Base-by-base conservation (phyloP, 2,888 invertebrate genomes). In the Tortricodes alternella region DNA sequence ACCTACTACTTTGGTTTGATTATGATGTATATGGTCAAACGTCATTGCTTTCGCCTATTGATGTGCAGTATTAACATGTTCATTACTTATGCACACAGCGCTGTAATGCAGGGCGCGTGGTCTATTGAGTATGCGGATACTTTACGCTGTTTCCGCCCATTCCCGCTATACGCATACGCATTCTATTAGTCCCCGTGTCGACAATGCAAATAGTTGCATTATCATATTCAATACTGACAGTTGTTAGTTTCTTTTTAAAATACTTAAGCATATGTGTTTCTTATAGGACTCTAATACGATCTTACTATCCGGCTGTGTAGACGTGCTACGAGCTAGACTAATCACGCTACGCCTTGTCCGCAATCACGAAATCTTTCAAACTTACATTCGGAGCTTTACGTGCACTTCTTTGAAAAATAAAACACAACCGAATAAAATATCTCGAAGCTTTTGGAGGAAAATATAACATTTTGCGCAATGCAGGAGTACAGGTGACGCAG, bases 11-110 rank as follows among this genome's bases (percentile, higher is more conserved):
- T 43, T 15, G 18, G 19, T 19, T 27, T 46, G n/a, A n/a, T n/a
- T n/a, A n/a, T 44, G 35, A 44, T 23, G 44, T 43, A 46, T 53
- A 46, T 27, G 29, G 29, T 3, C 29, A 11, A 9, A 4, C 29
- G 29, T 29, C 29, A 24, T 41, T 15, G 41, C 41, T 41, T 24
- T 41, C 41, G 15, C 24, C 9, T 24, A 24, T 41, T 41, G 23
- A 24, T 15, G 13, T 9, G 8, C 23, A 21, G 24, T 41, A 41
- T 41, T 41, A 15, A 41, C 21, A 41, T 24, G 9, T 24, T 41
- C 41, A 41, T 41, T 24, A 24, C 41, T 41, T 16, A 41, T 41
- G 24, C 41, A 24, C 15, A 24, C 24, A 23, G 23, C n/a, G n/a
- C 1, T 11, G 41, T 13, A 15, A 15, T 24, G 23, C 11, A 16